Evolutionary conservation across 92 coral and sea anemone genomes (phyloP).

Genomic region (Palythoa grandiflora): DNA sequence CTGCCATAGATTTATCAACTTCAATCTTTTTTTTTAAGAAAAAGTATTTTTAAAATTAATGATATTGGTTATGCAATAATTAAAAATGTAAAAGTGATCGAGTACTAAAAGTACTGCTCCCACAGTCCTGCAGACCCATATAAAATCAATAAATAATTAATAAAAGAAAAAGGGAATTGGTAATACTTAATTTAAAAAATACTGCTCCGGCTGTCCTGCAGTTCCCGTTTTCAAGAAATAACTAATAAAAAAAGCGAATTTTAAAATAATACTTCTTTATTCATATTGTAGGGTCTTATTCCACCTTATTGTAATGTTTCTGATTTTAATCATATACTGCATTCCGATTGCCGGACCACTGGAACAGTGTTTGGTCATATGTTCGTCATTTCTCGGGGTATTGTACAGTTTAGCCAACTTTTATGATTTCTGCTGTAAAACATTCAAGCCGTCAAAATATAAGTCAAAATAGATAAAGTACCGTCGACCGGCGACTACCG

Average conservation of each 20-base stretch:
- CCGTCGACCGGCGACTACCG: neutral
- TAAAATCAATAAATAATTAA: too few relatives aligned
- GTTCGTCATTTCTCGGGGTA: conserved; percentile 12
- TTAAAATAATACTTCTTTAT: neutral
- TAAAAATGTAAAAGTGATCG: conserved; percentile 1
- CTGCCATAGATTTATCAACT: conserved; percentile 11
- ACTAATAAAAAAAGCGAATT: neutral
- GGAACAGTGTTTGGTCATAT: neutral
- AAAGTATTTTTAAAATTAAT: neutral
- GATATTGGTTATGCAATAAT: neutral
- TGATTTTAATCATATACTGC: neutral
- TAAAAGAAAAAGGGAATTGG: too few relatives aligned
- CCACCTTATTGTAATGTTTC: neutral
- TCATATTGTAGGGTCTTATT: neutral
- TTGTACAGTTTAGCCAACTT: neutral
- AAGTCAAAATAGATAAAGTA: neutral
- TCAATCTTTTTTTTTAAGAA: conserved; percentile 1
- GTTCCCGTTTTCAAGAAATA: neutral
- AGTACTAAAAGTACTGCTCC: conserved; percentile 6
- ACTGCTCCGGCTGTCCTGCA: too few relatives aligned
- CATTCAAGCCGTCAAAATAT: neutral
- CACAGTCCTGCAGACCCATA: conserved; percentile 6
- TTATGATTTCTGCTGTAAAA: neutral
- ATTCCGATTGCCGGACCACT: neutral
- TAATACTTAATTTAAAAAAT: too few relatives aligned